Base-by-base conservation (phyloP, 2,797 vertebrate genomes). In the Serranus cabrilla region DNA sequence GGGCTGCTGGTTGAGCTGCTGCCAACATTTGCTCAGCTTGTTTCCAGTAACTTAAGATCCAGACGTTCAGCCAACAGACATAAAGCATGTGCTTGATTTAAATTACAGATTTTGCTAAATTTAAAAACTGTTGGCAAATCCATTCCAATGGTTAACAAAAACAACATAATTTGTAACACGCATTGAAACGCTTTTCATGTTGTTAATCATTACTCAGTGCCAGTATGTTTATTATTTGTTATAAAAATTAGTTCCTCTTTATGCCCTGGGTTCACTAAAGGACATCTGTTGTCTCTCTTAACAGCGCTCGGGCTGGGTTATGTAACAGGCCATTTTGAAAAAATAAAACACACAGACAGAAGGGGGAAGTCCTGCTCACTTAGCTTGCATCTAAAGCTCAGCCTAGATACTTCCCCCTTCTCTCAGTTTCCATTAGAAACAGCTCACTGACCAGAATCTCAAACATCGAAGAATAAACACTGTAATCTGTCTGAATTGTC, bases 321-420 rank as follows among this genome's bases (percentile, higher is more conserved):
- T 84, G 88, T 87, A 95, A 95, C 87, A 80, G 64, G 10, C 42
- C 46, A 71, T 77, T 84, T 79, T 87, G 63, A 66, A 67, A 62
- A 85, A 64, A n/a, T 27, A 59, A 18, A 45, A 25, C 46, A 54
- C 62, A 55, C 55, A 68, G 60, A 45, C 43, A 45, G 43, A 45
- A 87, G 57, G 50, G 80, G 89, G 89, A 89, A 89, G 87, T 89
- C 80, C 87, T 73, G 68, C 51, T 82, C 78, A n/a, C 62, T 85
- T 52, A 58, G 60, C 67, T 74, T 74, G 86, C 69, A 78, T 89
- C 62, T 86, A 50, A 84, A 82, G 83, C 78, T 54, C 64, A 71
- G 86, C 71, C 67, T 51, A 39, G 89, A 87, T 49, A 78, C 87
- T 86, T 91, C 82, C 63, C 77, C 72, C 71, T 90, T 88, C 79